A percentile compares a stretch with the other conserved stretches of the same genome.
Conservation (phyloP, 2,797 vertebrate species). For the Enteromius afrohamiltoni region DNA sequence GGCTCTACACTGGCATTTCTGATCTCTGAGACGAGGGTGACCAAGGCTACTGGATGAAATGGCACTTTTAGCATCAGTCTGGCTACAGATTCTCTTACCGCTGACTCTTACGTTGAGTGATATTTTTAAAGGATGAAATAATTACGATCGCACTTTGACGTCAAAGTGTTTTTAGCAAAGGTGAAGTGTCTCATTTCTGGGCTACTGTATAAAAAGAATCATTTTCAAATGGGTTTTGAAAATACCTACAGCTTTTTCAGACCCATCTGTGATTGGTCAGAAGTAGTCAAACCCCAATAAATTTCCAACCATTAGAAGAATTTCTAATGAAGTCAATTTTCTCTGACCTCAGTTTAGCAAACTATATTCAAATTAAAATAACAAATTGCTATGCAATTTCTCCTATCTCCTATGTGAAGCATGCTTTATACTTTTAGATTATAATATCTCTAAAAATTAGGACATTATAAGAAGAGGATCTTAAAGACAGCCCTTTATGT, state of each 20-base stretch:
- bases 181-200: not conserved
- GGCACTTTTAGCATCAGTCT: constrained; percentile 4
- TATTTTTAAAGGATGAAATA: not conserved
- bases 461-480: not conserved
- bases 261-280: not conserved
- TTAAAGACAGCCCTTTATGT: constrained; percentile 39
- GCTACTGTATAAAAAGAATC: not conserved
- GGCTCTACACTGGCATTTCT: constrained; percentile 9
- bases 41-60: constrained; percentile 11
- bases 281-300: not conserved
- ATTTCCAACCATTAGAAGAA: not conserved
- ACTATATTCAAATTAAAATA: not conserved
- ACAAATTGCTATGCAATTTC: constrained; percentile 49
- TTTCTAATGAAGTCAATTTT: not conserved
- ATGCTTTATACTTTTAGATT: not conserved
- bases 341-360: not conserved
- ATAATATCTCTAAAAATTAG: not conserved
- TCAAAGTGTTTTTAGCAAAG: constrained; percentile 40
- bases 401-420: not conserved
- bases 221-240: not conserved
- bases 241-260: too few relatives aligned
- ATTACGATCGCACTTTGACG: not conserved
- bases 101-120: not conserved
- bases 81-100: not conserved
- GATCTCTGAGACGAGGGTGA: not conserved